Base-by-base conservation (phyloP, 1,140 invertebrate genomes). In the Pseudomyrmex cubaensis region DNA sequence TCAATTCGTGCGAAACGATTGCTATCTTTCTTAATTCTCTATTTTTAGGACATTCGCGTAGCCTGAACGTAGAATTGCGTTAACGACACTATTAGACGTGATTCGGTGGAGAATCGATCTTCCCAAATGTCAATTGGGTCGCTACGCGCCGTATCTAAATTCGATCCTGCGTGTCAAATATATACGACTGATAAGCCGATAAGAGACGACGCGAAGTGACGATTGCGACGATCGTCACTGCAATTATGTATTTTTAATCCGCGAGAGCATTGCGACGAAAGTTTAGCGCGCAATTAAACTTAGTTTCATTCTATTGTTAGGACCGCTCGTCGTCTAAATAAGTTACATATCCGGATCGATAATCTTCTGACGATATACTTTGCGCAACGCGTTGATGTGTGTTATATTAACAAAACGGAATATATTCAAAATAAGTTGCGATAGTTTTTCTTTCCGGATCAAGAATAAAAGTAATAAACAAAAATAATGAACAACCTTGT, bases 301-400 rank as follows among this genome's bases (percentile, higher is more conserved):
- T 13, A 70, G 64, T 78, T 46, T 48, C 44, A 17, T 69, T 78
- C 64, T 57, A 46, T 69, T 70, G 20, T 70, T 70, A 25, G 66
- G 20, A 20, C 25, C 15, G 20, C 52, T 10, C 17, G 20, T 25
- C 17, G 9, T 57, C 35, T 46, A 70, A 70, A 12, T 70, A 10
- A 78, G 57, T 69, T 70, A 78, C 35, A 35, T 35, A 35, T 70
- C 54, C 76, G 15, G 12, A 17, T 78, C 75, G 20, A 78, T 67
- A 56, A 57, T 70, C 10, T 70, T 44, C 63, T 17, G 20, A 46
- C 8, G n/a, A 35, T 35, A 22, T 35, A 61, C 2, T 54, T 76
- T 7, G 22, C 20, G 0, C 12, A 48, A 50, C 48, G 13, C 13
- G 20, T 35, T 35, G 35, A 35, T 35, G 35, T 35, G 15, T 10